phyloP scores from a whole-genome alignment of 2,888 invertebrate genomes.

The Philereme transversata region DNA sequence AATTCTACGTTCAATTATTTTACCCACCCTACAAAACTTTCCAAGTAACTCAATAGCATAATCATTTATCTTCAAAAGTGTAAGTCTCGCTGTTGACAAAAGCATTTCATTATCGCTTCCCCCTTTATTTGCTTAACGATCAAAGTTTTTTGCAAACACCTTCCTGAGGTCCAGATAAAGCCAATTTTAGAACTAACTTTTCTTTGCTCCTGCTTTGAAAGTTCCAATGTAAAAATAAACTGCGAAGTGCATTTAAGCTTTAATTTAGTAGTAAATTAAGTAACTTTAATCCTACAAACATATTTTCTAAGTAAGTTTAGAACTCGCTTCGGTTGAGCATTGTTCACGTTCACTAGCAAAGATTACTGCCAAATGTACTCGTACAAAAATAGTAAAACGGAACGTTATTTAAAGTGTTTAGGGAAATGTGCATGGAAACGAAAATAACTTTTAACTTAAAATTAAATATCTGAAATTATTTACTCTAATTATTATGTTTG shows the following conservation, averaged over 20 bases:
- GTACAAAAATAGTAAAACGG: too few relatives aligned
- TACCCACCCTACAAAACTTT: background rate
- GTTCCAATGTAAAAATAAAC: conserved; percentile 11
- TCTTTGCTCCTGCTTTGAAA: conserved; percentile 17
- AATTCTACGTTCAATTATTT: background rate
- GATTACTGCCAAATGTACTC: too few relatives aligned
- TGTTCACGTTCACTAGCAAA: too few relatives aligned
- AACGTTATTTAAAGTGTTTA: too few relatives aligned
- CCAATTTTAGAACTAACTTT: conserved; percentile 39
- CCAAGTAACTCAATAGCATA: conserved; percentile 12
- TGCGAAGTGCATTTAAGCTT: background rate
- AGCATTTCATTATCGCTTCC: conserved; percentile 36
- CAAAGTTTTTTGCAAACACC: conserved; percentile 41
- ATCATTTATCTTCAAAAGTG: conserved; percentile 12
- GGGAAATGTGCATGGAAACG: too few relatives aligned
- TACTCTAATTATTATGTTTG: too few relatives aligned
- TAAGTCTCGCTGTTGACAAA: conserved; percentile 19
- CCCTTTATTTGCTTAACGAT: conserved; percentile 42
- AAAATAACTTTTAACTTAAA: too few relatives aligned
- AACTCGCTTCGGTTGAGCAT: background rate
- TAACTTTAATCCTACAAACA: background rate
- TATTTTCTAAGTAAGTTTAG: background rate
- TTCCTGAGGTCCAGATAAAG: conserved; percentile 36
- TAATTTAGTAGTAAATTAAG: too few relatives aligned
- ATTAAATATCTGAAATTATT: too few relatives aligned